A percentile compares a stretch with the other conserved stretches of the same genome.
Evolutionary conservation across 2,888 invertebrate genomes (phyloP).

Genomic region (Bugula neritina): DNA sequence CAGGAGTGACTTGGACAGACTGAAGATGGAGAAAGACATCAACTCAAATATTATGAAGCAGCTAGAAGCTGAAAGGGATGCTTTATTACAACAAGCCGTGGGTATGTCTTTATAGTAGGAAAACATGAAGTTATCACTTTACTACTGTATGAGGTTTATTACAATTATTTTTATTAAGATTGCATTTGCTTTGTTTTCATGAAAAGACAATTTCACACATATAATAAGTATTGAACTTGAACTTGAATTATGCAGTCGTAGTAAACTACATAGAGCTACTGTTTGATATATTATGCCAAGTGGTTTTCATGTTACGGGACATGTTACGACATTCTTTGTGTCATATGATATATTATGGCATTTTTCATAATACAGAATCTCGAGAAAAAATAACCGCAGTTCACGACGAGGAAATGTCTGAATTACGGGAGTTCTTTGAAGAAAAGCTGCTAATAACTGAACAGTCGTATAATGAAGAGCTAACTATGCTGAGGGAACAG

Average conservation of each 20-base stretch:
- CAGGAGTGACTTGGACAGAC: neutral
- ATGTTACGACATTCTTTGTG: no score
- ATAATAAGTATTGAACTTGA: no score
- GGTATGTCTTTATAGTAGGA: constrained; percentile 1
- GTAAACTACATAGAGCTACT: no score
- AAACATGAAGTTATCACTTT: no score
- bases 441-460: neutral
- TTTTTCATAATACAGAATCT: neutral
- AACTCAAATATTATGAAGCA: neutral
- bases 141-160: no score
- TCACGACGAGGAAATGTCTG: constrained; percentile 25
- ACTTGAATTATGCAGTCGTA: no score
- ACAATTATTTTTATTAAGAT: no score
- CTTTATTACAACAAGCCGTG: neutral
- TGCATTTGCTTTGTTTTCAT: no score
- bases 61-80: neutral
- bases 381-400: neutral
- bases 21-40: constrained; percentile 5
- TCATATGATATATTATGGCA: no score
- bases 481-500: constrained; percentile 4
- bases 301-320: no score
- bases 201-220: no score
- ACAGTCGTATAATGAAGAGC: neutral
- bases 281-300: no score
- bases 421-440: constrained; percentile 13